phyloP scores from a whole-genome alignment of 2,113 vertebrate genomes.

The Zosterops hypoxanthus region DNA sequence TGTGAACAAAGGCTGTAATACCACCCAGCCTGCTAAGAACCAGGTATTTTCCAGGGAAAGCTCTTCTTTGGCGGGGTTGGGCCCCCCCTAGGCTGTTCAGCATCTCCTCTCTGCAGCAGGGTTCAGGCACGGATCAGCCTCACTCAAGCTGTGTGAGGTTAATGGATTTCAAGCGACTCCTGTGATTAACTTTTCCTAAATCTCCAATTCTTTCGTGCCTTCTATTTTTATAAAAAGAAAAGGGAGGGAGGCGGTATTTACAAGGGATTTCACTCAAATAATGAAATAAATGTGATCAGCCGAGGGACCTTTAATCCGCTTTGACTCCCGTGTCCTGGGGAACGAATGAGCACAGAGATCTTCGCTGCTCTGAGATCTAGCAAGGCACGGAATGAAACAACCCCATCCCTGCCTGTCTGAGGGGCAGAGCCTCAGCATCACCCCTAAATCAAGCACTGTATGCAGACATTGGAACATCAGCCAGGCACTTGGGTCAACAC shows the following conservation, averaged over 20 bases:
- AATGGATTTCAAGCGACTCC: neutral
- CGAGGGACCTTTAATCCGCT: conserved; percentile 57
- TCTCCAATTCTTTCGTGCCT: conserved; percentile 50
- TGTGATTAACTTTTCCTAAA: conserved; percentile 56
- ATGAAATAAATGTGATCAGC: conserved; percentile 68
- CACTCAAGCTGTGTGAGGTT: neutral
- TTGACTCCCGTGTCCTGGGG: conserved; percentile 40
- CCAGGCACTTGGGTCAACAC: neutral
- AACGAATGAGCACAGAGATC: neutral
- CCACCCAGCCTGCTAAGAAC: neutral
- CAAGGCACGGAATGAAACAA: fast-evolving
- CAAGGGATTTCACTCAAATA: conserved; percentile 62
- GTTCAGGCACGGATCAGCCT: neutral
- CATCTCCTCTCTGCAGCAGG: neutral
- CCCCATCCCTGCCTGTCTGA: neutral
- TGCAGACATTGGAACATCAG: neutral
- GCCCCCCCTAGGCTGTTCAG: neutral
- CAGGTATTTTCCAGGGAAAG: neutral
- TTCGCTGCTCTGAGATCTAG: neutral
- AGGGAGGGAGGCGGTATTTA: neutral
- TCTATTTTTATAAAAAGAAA: conserved; percentile 59
- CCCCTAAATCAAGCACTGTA: neutral
- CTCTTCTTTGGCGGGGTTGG: neutral
- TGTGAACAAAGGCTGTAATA: neutral
- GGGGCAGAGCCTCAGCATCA: neutral